phyloP scores from a whole-genome alignment of 2,113 vertebrate species.

The Lucifuga dentata region DNA sequence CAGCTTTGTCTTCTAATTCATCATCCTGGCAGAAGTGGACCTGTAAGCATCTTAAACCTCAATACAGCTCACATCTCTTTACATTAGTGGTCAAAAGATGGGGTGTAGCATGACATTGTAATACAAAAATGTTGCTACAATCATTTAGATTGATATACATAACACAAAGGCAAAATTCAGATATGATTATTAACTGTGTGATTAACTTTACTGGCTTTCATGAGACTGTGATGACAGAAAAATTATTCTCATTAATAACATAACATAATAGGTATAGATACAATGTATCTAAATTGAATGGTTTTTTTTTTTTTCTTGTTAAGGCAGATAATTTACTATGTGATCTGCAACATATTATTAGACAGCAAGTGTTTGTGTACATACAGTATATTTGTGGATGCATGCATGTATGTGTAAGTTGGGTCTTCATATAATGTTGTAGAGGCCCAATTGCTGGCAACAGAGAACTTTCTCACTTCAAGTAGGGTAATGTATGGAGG shows the following conservation, averaged over 20 bases:
- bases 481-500: constrained; percentile 15
- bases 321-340: not conserved
- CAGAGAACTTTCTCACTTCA: constrained; percentile 31
- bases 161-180: too few species aligned
- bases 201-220: too few species aligned
- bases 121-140: too few species aligned
- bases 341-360: not conserved
- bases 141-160: too few species aligned
- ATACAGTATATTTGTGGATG: too few species aligned
- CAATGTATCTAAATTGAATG: not conserved
- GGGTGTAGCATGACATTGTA: too few species aligned
- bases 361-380: constrained; percentile 9
- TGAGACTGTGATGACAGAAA: too few species aligned
- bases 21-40: not conserved
- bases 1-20: not conserved
- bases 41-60: not conserved
- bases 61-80: not conserved
- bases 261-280: not conserved
- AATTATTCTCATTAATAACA: too few species aligned
- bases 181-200: too few species aligned
- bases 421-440: too few species aligned
- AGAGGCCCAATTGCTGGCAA: constrained; percentile 31
- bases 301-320: not conserved
- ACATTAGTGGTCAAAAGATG: not conserved
- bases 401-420: constrained; percentile 6